These are phyloP conservation scores for Nephrotoma appendiculata DNA, from an alignment of 2,888 invertebrate species.

Conservation along the genomic window DNA sequence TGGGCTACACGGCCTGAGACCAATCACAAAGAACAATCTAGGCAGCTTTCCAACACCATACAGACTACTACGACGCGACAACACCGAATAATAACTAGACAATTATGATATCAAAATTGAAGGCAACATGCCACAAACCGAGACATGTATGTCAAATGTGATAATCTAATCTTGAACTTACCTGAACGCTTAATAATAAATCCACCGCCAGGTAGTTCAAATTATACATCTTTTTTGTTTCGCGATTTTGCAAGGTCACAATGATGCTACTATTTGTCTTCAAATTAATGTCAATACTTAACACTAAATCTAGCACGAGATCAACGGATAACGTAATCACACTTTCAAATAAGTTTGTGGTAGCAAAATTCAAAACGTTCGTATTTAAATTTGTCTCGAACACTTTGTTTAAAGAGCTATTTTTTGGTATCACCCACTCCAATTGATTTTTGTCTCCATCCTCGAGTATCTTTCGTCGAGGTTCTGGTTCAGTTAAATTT, in stretches of 20 bases:
- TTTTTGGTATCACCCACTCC: constrained; percentile 61
- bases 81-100: no score
- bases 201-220: constrained; percentile 70
- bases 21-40: no score
- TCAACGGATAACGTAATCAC: constrained; percentile 54
- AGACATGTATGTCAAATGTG: constrained; percentile 13
- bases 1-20: no score
- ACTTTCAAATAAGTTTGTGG: constrained; percentile 51
- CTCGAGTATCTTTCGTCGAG: constrained; percentile 55
- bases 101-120: no score
- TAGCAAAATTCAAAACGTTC: constrained; percentile 55
- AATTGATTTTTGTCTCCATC: constrained; percentile 54
- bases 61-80: no score
- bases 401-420: constrained; percentile 46
- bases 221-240: constrained; percentile 61
- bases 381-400: constrained; percentile 43
- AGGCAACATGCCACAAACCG: no score
- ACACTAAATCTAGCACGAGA: constrained; percentile 56
- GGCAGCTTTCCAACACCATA: no score
- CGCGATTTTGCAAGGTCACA: constrained; percentile 61
- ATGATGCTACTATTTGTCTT: constrained; percentile 70
- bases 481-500: constrained; percentile 73
- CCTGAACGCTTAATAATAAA: constrained; percentile 56
- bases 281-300: constrained; percentile 57
- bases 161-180: constrained; percentile 20